phyloP scores from a whole-genome alignment of 2,888 invertebrate genomes.

The Papilio elwesi region DNA sequence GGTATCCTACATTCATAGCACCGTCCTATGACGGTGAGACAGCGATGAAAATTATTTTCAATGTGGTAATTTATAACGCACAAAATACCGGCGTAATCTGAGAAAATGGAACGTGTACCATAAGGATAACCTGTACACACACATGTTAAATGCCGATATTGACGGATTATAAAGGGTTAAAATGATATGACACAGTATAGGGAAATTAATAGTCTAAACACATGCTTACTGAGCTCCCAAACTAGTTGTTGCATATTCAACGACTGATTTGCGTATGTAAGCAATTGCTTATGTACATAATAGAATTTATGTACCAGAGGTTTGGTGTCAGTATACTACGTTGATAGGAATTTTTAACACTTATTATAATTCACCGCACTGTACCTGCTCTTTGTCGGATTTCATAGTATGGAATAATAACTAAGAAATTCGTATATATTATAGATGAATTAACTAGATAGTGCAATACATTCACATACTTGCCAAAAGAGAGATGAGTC shows the following conservation, averaged over 20 bases:
- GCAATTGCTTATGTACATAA: constrained; percentile 79
- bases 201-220: constrained; percentile 81
- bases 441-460: no score
- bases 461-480: no score
- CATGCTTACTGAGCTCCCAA: constrained; percentile 79
- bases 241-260: constrained; percentile 83
- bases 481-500: no score
- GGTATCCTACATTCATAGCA: no score
- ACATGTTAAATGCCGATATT: constrained; percentile 23
- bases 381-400: no score
- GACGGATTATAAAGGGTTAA: constrained; percentile 42
- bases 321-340: constrained; percentile 39
- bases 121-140: neutral
- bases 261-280: constrained; percentile 83
- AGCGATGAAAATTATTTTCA: no score
- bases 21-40: no score
- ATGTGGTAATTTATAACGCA: no score
- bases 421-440: no score
- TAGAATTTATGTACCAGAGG: constrained; percentile 55
- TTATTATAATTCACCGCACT: neutral
- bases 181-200: constrained; percentile 53
- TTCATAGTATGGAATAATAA: no score
- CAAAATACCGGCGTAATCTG: constrained; percentile 5
- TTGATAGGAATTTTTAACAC: constrained; percentile 33
- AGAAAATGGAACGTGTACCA: constrained; percentile 22